These are phyloP conservation scores for Turritopsis dohrnii DNA, from an alignment of 30 jellyfish, hydroid and myxozoan genomes.

Conservation along the genomic window DNA sequence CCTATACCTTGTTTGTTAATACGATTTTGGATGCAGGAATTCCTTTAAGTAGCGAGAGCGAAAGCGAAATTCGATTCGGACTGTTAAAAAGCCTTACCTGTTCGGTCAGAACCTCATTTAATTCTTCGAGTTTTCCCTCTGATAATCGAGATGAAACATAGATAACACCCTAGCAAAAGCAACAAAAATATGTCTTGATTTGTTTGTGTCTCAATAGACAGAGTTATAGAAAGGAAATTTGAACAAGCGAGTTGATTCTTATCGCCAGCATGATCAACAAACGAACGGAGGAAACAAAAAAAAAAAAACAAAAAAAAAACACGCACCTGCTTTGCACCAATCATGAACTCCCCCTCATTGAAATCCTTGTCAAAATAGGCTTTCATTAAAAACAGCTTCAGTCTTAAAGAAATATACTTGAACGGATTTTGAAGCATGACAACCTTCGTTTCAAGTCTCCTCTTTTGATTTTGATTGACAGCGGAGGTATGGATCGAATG, in stretches of 20 bases:
- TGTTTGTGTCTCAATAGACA: no score
- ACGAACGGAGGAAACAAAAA: no score
- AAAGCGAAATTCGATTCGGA: no score
- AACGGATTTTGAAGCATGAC: slow-evolving; percentile 35
- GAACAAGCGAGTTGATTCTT: neutral
- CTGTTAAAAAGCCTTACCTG: slow-evolving; percentile 22
- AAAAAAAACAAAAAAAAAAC: neutral
- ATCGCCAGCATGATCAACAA: no score
- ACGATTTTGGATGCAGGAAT: no score
- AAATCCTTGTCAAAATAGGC: slow-evolving; percentile 46
- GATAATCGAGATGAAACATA: slow-evolving; percentile 48
- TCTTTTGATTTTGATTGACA: slow-evolving; percentile 11
- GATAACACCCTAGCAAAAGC: slow-evolving; percentile 39
- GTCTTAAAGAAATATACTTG: slow-evolving; percentile 44
- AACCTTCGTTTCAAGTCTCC: slow-evolving; percentile 20
- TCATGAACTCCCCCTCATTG: slow-evolving; percentile 39
- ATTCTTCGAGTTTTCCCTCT: slow-evolving; percentile 30
- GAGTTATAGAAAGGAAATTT: neutral
- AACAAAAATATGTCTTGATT: neutral
- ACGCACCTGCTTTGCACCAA: slow-evolving; percentile 61
- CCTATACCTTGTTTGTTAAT: no score
- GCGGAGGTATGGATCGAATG: neutral
- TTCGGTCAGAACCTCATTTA: slow-evolving; percentile 46
- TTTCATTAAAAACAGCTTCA: slow-evolving; percentile 39
- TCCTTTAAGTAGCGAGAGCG: no score